Conservation (phyloP, 2,888 invertebrate species). For the Drosophila birchii region DNA sequence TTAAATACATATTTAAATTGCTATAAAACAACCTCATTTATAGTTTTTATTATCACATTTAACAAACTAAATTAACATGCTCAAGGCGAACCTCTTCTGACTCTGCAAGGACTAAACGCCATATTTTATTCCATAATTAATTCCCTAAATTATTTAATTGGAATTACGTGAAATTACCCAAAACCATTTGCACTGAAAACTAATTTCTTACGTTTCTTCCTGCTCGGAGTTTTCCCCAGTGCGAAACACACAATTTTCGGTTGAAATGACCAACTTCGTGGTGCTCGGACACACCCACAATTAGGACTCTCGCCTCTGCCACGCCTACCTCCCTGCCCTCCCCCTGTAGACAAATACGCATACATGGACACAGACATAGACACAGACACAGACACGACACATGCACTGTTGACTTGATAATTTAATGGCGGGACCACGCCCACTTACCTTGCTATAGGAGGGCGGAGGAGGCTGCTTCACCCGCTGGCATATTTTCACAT, state of each 20-base stretch:
- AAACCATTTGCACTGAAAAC: not conserved
- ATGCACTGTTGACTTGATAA: conserved; percentile 68
- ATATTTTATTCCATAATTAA: not conserved
- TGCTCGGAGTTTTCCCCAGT: not conserved
- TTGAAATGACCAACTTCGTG: conserved; percentile 13
- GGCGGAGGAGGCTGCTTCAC: conserved; percentile 42
- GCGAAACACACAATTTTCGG: not conserved
- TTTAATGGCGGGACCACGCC: conserved; percentile 57
- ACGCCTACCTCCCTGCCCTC: not conserved
- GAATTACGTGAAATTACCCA: not conserved
- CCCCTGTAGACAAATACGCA: not conserved
- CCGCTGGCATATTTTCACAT: conserved; percentile 70
- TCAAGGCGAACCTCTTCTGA: not conserved
- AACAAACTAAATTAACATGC: not conserved
- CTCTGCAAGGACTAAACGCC: not conserved
- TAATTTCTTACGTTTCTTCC: not conserved
- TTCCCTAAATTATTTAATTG: not conserved
- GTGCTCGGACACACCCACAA: conserved; percentile 32
- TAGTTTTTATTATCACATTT: not conserved
- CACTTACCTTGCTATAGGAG: not conserved
- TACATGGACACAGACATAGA: conserved; percentile 3
- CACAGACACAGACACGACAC: conserved; percentile 35
- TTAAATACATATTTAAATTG: not conserved
- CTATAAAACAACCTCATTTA: not conserved
- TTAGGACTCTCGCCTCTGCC: conserved; percentile 3